Evolutionary conservation across 1,140 invertebrate genomes (phyloP).

Genomic region (Zeugodacus cucurbitae): DNA sequence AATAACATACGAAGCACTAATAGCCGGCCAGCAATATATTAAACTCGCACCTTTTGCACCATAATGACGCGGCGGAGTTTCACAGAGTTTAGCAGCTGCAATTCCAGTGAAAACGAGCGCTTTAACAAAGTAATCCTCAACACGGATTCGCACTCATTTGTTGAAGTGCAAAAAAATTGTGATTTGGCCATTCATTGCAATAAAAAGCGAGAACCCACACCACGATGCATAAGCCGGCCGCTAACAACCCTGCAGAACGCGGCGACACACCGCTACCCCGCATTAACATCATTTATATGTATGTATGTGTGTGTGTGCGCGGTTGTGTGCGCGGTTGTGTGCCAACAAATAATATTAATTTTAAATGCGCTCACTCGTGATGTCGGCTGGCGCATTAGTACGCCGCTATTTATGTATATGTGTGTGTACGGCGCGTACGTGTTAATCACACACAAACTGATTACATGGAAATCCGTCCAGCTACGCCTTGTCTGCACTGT

Average conservation of each 20-base stretch:
- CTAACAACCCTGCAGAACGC: background rate
- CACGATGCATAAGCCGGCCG: background rate
- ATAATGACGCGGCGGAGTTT: background rate
- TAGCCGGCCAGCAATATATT: background rate
- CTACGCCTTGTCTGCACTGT: constrained; percentile 7
- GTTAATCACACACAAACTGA: constrained; percentile 26
- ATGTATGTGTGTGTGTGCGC: no score
- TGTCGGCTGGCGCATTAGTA: background rate
- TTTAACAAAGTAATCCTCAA: background rate
- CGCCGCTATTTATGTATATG: background rate
- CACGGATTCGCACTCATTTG: background rate
- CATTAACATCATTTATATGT: background rate
- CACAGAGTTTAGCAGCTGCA: background rate
- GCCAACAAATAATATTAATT: background rate
- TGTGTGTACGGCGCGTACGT: background rate
- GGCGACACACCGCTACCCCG: background rate
- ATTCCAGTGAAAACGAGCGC: background rate
- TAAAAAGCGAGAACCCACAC: background rate
- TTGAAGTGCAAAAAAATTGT: background rate
- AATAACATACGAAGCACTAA: background rate
- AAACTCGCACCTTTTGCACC: background rate
- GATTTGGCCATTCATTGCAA: background rate
- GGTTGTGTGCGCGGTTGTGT: no score
- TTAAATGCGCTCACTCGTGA: background rate
- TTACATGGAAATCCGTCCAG: constrained; percentile 37